These are phyloP conservation scores for Calypte anna DNA, from an alignment of 2,113 vertebrate species.

Conservation along the genomic window DNA sequence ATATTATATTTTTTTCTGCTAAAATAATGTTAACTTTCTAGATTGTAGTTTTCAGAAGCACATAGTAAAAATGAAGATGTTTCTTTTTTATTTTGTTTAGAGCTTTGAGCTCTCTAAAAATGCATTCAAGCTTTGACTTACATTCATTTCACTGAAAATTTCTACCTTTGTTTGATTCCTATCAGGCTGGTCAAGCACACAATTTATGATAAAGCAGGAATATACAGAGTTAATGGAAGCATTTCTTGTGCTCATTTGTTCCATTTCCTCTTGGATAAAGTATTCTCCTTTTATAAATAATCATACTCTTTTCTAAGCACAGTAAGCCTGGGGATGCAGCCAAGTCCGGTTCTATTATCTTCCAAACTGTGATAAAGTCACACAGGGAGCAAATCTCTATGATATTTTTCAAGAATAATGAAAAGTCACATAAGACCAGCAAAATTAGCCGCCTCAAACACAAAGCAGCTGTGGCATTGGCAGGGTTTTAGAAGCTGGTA, in stretches of 20 bases:
- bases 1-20: neutral
- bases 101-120: neutral
- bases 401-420: conserved; percentile 18
- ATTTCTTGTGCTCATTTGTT: neutral
- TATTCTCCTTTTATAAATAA: neutral
- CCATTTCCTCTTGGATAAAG: neutral
- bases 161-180: neutral
- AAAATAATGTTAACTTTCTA: neutral
- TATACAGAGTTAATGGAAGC: neutral
- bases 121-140: neutral
- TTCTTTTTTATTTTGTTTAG: neutral
- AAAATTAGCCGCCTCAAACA: conserved; percentile 12
- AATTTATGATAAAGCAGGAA: neutral
- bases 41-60: neutral
- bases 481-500: neutral
- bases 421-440: conserved; percentile 3
- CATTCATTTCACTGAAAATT: neutral
- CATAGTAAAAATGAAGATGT: neutral
- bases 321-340: neutral
- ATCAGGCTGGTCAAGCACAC: neutral
- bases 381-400: neutral
- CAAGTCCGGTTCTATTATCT: neutral
- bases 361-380: neutral
- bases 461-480: conserved; percentile 19
- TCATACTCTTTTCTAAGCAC: neutral